A percentile compares a stretch with the other conserved stretches of the same genome.
These are phyloP conservation scores for Arothron firmamentum DNA, from an alignment of 2,113 vertebrate genomes.

Conservation along the genomic window DNA sequence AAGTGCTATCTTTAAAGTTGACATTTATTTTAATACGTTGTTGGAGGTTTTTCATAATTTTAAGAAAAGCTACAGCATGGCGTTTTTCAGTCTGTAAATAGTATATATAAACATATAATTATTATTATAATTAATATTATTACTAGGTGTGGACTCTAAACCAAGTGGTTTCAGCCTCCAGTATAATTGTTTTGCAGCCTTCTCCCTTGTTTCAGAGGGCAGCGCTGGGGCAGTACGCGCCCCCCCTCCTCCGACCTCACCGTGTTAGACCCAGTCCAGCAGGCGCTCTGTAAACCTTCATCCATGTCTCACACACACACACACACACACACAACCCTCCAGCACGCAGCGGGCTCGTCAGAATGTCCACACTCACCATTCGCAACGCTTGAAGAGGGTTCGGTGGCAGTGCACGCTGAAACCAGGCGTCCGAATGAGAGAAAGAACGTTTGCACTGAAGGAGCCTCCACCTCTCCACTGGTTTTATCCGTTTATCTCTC, in stretches of 20 bases:
- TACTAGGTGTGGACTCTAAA: conserved; percentile 95
- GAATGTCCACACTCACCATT: conserved; percentile 49
- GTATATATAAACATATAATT: conserved; percentile 86
- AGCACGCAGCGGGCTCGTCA: conserved; percentile 36
- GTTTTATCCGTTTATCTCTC: conserved; percentile 30
- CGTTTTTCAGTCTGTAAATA: conserved; percentile 99
- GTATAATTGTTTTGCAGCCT: conserved; percentile 89
- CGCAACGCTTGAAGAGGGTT: conserved; percentile 59
- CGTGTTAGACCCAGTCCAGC: conserved; percentile 61
- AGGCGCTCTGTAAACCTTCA: conserved; percentile 41
- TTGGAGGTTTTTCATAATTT: conserved; percentile 97
- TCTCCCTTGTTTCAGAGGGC: conserved; percentile 97
- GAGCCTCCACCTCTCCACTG: conserved; percentile 25
- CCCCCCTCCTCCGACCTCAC: conserved; percentile 72
- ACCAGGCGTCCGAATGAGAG: conserved; percentile 5
- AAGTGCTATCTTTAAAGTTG: conserved; percentile 94
- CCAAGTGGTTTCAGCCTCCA: conserved; percentile 88
- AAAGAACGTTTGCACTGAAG: conserved; percentile 64
- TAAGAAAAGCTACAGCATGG: conserved; percentile 94
- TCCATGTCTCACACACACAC: conserved; percentile 22
- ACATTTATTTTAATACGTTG: conserved; percentile 99
- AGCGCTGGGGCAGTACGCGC: conserved; percentile 80
- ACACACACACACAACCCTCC: conserved; percentile 29
- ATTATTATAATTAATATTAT: conserved; percentile 82
- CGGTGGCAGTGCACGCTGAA: conserved; percentile 28